These are phyloP conservation scores for Magallana ariakensis DNA, from an alignment of 1,140 invertebrate genomes.

Conservation along the genomic window DNA sequence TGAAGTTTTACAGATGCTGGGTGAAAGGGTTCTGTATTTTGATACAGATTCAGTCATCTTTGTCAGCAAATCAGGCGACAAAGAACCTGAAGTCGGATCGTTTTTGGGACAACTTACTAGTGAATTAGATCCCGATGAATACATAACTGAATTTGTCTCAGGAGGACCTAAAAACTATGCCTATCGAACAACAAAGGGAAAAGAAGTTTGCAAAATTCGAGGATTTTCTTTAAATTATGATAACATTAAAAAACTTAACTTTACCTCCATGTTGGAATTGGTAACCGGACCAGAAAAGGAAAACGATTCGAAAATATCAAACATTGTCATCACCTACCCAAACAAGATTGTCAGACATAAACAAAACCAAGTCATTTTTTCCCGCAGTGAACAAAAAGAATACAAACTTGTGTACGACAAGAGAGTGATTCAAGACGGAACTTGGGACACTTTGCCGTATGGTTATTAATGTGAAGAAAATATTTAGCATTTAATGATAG, in stretches of 20 bases:
- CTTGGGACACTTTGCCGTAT: slow-evolving; percentile 41
- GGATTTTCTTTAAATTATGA: slow-evolving; percentile 56
- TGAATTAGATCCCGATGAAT: slow-evolving; percentile 45
- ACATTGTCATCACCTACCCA: slow-evolving; percentile 6
- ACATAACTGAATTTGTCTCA: slow-evolving; percentile 46
- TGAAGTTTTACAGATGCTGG: slow-evolving; percentile 71
- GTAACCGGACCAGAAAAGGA: neutral
- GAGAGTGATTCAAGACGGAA: neutral
- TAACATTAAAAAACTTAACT: slow-evolving; percentile 47
- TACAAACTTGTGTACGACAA: slow-evolving; percentile 47
- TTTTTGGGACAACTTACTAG: slow-evolving; percentile 56
- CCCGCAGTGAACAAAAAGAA: slow-evolving; percentile 38
- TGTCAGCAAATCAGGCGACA: slow-evolving; percentile 14
- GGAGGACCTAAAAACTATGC: slow-evolving; percentile 58
- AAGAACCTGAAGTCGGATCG: slow-evolving; percentile 41
- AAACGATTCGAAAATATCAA: neutral
- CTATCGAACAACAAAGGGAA: slow-evolving; percentile 45
- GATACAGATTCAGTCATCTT: slow-evolving; percentile 77
- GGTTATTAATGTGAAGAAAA: slow-evolving; percentile 41
- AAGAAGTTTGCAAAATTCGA: slow-evolving; percentile 55
- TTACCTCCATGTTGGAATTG: slow-evolving; percentile 42
- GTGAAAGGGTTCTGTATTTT: slow-evolving; percentile 73
- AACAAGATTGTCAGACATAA: slow-evolving; percentile 31
- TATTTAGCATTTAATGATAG: neutral
- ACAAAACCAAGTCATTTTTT: slow-evolving; percentile 2